Conservation (phyloP, 1,140 invertebrate species). For the Brachionus paranguensis region DNA sequence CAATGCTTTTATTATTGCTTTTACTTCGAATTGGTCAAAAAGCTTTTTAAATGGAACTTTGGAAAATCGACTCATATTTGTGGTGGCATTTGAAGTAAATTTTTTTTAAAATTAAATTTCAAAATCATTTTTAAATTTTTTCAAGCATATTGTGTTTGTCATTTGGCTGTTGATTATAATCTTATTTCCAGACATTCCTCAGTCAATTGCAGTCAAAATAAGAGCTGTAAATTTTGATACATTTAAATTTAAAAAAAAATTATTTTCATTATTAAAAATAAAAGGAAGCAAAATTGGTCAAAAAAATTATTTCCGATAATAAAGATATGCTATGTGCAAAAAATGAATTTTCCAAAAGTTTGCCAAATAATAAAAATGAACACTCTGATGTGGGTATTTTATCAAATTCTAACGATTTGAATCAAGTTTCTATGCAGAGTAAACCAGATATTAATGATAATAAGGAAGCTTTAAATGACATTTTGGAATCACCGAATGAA, state of each 20-base stretch:
- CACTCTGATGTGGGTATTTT: neutral
- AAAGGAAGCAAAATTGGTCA: neutral
- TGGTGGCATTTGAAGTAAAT: neutral
- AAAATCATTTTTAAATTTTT: neutral
- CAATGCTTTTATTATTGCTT: conserved; percentile 57
- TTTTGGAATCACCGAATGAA: neutral
- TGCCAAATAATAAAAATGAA: neutral
- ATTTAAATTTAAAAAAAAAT: neutral
- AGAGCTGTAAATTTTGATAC: neutral
- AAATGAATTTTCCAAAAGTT: neutral
- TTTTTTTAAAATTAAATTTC: neutral
- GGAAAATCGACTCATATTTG: conserved; percentile 12
- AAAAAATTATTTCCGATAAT: neutral
- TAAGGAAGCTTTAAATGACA: neutral
- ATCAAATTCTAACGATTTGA: neutral
- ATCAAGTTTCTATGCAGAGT: neutral
- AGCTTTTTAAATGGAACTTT: neutral
- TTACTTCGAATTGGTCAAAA: conserved; percentile 51
- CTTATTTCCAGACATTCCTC: neutral
- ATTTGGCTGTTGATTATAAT: neutral
- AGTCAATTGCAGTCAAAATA: neutral
- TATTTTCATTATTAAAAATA: neutral
- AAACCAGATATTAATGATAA: neutral
- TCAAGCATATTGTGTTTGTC: conserved; percentile 16
- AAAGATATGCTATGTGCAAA: neutral